phyloP scores from a whole-genome alignment of 2,113 vertebrate species.

The Lagenorhynchus albirostris region DNA sequence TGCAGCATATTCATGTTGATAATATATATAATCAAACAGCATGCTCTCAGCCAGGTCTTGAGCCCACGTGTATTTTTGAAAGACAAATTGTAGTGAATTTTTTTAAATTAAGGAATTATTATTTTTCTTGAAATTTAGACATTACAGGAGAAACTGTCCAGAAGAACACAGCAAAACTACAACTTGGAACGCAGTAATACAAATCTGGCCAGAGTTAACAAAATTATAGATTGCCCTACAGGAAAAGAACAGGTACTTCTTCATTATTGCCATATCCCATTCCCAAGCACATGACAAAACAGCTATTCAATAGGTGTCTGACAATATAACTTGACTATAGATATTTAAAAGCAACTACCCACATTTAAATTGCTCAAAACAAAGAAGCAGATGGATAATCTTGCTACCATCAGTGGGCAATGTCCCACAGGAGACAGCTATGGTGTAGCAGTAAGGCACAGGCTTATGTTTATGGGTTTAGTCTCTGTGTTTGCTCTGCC shows the following conservation, averaged over 20 bases:
- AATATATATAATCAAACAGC: not conserved
- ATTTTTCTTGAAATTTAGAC: not conserved
- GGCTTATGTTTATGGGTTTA: not conserved
- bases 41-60: not conserved
- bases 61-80: not conserved
- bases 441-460: not conserved
- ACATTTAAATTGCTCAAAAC: constrained; percentile 5
- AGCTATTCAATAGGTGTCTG: not conserved
- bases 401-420: not conserved
- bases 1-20: not conserved
- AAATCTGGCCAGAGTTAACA: not conserved
- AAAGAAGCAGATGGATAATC: not conserved
- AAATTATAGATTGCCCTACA: not conserved
- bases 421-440: not conserved
- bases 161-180: not conserved
- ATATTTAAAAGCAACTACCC: not conserved
- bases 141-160: not conserved
- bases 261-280: not conserved
- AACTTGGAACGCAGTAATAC: not conserved
- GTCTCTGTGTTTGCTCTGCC: not conserved
- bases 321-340: not conserved
- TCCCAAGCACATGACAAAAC: not conserved
- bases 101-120: not conserved
- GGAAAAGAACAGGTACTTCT: not conserved
- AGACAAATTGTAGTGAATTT: not conserved